Base-by-base conservation (phyloP, 2,113 vertebrate genomes). In the Leptobrachium leishanense region DNA sequence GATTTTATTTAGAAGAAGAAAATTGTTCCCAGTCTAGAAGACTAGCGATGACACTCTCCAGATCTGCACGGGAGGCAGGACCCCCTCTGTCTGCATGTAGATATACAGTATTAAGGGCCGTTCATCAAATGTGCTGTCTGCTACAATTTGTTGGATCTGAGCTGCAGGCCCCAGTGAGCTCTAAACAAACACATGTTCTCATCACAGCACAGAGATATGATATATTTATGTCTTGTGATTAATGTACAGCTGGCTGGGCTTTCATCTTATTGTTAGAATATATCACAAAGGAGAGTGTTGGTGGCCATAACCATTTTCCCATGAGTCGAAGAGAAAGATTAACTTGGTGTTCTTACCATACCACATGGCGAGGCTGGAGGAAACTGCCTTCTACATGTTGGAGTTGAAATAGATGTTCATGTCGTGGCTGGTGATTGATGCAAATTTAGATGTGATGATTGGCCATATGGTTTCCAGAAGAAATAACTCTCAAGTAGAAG, bases 391-490 rank as follows among this genome's bases (percentile, higher is more conserved):
- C 75, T 44, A 55, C 41, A 68, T 39, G 10, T 63, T 69, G 54
- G 53, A 43, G 10, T 68, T 43, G 6, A 41, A 77, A 55, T 55
- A 13, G 68, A 5, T 46, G 39, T 76, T 76, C 50, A 76, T 68
- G 53, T 68, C 68, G 65, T 11, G 10, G 65, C n/a, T 71, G 11
- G 54, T 76, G 68, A 76, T 76, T 76, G 67, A 76, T 76, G 53
- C 50, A 43, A 15, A 57, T 67, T 76, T 75, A 20, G 65, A 75
- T 39, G 53, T 78, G 76, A 59, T 65, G 69, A 70, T 42, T 72
- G 65, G 41, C 70, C 69, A 72, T 67, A 46, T 77, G 75, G 66
- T 40, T 59, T 15, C 55, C 75, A 69, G 75, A 69, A 67, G 63
- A 59, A 59, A 8, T 59, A 31, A 31, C 20, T 50, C 13, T 8